Evolutionary conservation across 2,113 vertebrate genomes (phyloP).

Genomic region (Kryptolebias marmoratus): DNA sequence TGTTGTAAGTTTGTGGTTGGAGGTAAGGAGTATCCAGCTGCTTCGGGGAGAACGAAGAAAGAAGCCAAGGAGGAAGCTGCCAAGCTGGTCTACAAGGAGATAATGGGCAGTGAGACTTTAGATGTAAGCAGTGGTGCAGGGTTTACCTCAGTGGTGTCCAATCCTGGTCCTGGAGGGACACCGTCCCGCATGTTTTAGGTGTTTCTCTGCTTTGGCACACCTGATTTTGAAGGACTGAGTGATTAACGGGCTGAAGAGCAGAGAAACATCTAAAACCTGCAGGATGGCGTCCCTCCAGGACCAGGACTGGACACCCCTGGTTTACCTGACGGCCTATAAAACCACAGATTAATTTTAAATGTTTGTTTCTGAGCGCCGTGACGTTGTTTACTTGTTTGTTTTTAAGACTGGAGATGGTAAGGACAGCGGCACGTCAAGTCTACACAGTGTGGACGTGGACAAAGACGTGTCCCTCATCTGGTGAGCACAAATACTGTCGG

Average conservation of each 20-base stretch:
- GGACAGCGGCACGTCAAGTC: not conserved
- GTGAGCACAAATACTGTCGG: conserved; percentile 37
- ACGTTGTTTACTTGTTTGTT: conserved; percentile 1
- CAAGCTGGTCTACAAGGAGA: conserved; percentile 54
- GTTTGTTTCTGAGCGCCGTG: not conserved
- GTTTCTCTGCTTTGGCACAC: no score
- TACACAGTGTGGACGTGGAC: conserved; percentile 7
- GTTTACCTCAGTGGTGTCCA: not conserved
- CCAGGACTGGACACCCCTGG: no score
- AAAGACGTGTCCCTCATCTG: conserved; percentile 9
- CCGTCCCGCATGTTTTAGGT: no score
- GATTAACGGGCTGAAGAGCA: no score
- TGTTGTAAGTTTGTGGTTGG: conserved; percentile 63
- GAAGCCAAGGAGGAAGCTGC: conserved; percentile 79
- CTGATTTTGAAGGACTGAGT: no score
- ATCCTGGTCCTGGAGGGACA: no score
- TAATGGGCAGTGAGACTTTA: conserved; percentile 11
- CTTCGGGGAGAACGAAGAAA: conserved; percentile 62
- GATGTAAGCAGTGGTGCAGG: not conserved
- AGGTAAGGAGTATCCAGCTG: conserved; percentile 62
- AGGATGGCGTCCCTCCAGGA: no score
- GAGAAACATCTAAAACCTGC: no score
- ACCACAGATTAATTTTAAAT: not conserved
- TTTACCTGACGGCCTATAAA: not conserved
- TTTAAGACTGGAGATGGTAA: conserved; percentile 50